phyloP scores from a whole-genome alignment of 2,113 vertebrate species.

The Grammomys dolichurus region DNA sequence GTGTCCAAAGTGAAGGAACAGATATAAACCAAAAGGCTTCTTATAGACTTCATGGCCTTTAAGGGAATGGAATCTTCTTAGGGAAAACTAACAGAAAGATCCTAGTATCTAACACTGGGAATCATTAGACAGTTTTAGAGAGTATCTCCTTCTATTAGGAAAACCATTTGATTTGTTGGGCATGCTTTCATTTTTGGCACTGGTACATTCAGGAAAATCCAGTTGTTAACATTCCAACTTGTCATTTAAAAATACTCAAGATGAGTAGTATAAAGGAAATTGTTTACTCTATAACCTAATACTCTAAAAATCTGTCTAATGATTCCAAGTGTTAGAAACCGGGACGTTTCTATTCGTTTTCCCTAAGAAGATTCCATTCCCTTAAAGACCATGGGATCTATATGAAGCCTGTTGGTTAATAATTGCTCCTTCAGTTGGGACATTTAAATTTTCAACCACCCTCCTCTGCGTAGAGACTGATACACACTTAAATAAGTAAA shows the following conservation, averaged over 20 bases:
- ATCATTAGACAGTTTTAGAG: neutral
- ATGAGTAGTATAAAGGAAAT: neutral
- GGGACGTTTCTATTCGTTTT: too few species aligned
- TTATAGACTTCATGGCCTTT: neutral
- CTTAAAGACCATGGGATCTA: too few species aligned
- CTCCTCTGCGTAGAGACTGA: too few species aligned
- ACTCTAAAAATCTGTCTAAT: too few species aligned
- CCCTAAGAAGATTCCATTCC: too few species aligned
- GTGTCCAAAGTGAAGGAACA: neutral
- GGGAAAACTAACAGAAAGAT: neutral
- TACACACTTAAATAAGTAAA: too few species aligned
- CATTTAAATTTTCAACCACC: too few species aligned
- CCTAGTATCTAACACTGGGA: neutral
- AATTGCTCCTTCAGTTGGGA: too few species aligned
- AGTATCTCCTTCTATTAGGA: neutral
- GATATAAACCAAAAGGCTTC: neutral
- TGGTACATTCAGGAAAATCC: neutral
- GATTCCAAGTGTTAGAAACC: too few species aligned
- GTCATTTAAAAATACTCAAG: neutral
- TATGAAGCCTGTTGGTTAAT: too few species aligned
- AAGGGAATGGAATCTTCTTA: neutral
- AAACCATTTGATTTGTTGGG: neutral
- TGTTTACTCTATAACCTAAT: too few species aligned
- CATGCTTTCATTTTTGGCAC: neutral
- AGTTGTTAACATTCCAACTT: neutral